Conservation (phyloP, 2,113 vertebrate species). For the Ornithorhynchus anatinus region DNA sequence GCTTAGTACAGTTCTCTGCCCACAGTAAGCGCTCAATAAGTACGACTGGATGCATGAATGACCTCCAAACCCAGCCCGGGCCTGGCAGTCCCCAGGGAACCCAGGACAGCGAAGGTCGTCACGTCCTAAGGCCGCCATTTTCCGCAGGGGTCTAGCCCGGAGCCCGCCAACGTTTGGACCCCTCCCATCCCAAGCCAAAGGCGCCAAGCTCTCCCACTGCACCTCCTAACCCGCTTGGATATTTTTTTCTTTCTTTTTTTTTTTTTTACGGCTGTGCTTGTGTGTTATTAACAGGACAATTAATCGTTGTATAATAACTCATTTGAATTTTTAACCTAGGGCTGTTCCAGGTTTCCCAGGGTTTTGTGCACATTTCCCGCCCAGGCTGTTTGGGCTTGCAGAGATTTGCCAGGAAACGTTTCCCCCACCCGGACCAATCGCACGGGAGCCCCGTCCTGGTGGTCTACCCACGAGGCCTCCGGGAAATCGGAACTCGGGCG, state of each 20-base stretch:
- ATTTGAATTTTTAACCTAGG: slow-evolving; percentile 10
- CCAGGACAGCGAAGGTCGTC: too few species aligned
- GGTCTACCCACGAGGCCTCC: background rate
- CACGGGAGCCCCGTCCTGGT: background rate
- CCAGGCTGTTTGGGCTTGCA: background rate
- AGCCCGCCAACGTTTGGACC: background rate
- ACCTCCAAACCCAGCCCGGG: too few species aligned
- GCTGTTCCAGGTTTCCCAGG: slow-evolving; percentile 18
- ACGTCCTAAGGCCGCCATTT: too few species aligned
- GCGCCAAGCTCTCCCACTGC: background rate
- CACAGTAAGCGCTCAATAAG: too few species aligned
- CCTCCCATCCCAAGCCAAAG: background rate
- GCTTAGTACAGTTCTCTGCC: too few species aligned
- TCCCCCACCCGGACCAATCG: slow-evolving; percentile 14
- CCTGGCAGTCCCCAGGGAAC: too few species aligned
- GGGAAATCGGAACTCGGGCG: background rate
- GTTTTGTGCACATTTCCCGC: slow-evolving; percentile 6
- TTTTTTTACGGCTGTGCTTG: slow-evolving; percentile 23
- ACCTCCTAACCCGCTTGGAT: too few species aligned
- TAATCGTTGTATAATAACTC: slow-evolving; percentile 28
- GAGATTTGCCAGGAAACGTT: slow-evolving; percentile 2
- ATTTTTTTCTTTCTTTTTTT: background rate
- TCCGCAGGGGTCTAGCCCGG: background rate
- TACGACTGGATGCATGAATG: too few species aligned
- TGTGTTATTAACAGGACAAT: slow-evolving; percentile 17